These are phyloP conservation scores for Gouania willdenowi DNA, from an alignment of 2,797 vertebrate genomes.

Conservation along the genomic window DNA sequence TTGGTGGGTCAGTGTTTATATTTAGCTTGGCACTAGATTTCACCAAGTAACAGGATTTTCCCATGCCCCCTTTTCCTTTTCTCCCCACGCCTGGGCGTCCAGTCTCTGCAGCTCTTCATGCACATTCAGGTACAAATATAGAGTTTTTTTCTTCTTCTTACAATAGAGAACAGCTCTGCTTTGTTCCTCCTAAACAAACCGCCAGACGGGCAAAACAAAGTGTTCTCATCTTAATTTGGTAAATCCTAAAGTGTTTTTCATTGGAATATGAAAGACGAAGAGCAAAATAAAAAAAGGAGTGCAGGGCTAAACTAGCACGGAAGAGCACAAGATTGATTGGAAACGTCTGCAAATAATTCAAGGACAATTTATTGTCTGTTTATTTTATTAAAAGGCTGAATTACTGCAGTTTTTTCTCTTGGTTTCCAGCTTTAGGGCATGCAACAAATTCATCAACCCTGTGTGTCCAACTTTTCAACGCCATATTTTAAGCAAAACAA, in stretches of 20 bases:
- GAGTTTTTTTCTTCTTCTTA: conserved; percentile 60
- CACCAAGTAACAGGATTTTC: conserved; percentile 60
- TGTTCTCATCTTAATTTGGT: conserved; percentile 29
- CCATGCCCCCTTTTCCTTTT: conserved; percentile 31
- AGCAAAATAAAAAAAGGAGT: conserved; percentile 1
- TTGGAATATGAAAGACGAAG: conserved; percentile 19
- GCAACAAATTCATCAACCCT: too few species aligned
- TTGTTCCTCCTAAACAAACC: conserved; percentile 63
- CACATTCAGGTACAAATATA: conserved; percentile 64
- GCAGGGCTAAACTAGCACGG: conserved; percentile 7
- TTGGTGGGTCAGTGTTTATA: conserved; percentile 60
- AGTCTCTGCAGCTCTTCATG: conserved; percentile 22
- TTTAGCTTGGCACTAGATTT: conserved; percentile 64
- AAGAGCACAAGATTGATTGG: too few species aligned
- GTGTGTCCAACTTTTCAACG: too few species aligned
- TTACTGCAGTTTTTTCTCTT: too few species aligned
- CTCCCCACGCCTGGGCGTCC: conserved; percentile 27
- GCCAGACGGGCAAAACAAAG: conserved; percentile 43
- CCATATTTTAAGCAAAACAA: too few species aligned
- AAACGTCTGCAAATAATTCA: too few species aligned
- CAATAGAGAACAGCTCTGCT: conserved; percentile 35
- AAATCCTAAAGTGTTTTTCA: conserved; percentile 35
- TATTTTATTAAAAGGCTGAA: too few species aligned
- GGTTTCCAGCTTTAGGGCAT: too few species aligned
- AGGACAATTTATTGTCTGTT: too few species aligned